phyloP scores from a whole-genome alignment of 2,113 vertebrate genomes.

The Emydocephalus ijimae region DNA sequence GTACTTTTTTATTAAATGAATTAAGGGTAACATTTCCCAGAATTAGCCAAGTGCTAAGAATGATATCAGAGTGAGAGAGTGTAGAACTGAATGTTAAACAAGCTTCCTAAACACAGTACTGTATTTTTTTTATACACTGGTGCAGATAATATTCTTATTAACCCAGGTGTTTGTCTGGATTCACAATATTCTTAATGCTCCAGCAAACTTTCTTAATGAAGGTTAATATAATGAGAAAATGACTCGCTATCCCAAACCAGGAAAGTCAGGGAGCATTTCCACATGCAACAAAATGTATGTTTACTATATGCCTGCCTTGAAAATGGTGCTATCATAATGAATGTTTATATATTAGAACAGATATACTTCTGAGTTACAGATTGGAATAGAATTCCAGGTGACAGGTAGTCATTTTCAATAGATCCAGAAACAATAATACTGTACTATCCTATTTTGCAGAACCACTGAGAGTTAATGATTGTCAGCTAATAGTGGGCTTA shows the following conservation, averaged over 20 bases:
- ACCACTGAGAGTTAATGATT: not conserved
- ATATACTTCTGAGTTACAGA: not conserved
- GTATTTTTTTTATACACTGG: not conserved
- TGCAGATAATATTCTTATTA: not conserved
- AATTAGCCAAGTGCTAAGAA: constrained; percentile 13
- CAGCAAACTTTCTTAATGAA: not conserved
- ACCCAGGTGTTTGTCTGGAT: not conserved
- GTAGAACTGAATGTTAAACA: not conserved
- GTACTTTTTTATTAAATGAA: not conserved
- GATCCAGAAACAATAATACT: not conserved
- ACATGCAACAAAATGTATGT: not conserved
- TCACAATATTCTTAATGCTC: no score
- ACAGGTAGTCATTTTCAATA: not conserved
- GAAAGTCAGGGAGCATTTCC: not conserved
- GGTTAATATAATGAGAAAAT: not conserved
- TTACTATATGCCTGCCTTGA: not conserved
- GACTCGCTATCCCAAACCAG: not conserved
- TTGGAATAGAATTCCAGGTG: not conserved
- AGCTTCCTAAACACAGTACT: not conserved
- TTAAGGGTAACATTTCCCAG: not conserved
- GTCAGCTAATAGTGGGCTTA: not conserved
- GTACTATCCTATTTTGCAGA: not conserved
- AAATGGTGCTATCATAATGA: not conserved
- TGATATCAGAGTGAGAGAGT: not conserved
- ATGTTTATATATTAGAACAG: not conserved